Evolutionary conservation across 1,140 invertebrate species (phyloP).

Genomic region (Bombus sibiricus): DNA sequence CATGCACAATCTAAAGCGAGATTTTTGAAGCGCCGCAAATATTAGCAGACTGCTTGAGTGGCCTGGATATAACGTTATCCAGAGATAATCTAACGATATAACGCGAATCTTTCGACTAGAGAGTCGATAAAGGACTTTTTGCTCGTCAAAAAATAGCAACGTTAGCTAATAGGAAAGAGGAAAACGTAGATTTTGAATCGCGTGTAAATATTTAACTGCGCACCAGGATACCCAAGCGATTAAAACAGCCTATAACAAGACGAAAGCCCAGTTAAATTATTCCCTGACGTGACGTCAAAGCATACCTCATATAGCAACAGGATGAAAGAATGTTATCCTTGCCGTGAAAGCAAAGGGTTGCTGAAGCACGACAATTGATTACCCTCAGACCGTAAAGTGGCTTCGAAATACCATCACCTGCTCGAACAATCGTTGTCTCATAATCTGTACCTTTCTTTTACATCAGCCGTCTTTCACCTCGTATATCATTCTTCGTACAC

Average conservation of each 20-base stretch:
- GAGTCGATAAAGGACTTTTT: no score
- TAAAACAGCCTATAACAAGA: not conserved
- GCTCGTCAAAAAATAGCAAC: not conserved
- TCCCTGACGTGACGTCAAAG: not conserved
- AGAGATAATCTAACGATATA: not conserved
- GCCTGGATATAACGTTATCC: not conserved
- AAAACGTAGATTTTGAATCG: not conserved
- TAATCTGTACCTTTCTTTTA: not conserved
- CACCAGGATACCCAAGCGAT: not conserved
- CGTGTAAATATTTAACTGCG: not conserved
- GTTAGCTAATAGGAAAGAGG: not conserved
- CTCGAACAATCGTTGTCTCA: not conserved
- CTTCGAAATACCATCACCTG: conserved; percentile 12
- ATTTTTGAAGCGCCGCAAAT: not conserved
- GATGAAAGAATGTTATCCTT: conserved; percentile 2
- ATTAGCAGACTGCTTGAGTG: not conserved
- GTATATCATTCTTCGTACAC: not conserved
- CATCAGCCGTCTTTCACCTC: not conserved
- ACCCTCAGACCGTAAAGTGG: not conserved
- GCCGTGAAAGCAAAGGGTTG: not conserved
- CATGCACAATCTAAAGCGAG: not conserved
- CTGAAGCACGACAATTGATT: conserved; percentile 13
- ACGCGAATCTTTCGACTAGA: not conserved
- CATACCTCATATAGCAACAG: not conserved
- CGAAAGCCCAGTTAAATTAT: not conserved